Base-by-base conservation (phyloP, 2,888 invertebrate species). In the Branchipolynoe longqiensis region DNA sequence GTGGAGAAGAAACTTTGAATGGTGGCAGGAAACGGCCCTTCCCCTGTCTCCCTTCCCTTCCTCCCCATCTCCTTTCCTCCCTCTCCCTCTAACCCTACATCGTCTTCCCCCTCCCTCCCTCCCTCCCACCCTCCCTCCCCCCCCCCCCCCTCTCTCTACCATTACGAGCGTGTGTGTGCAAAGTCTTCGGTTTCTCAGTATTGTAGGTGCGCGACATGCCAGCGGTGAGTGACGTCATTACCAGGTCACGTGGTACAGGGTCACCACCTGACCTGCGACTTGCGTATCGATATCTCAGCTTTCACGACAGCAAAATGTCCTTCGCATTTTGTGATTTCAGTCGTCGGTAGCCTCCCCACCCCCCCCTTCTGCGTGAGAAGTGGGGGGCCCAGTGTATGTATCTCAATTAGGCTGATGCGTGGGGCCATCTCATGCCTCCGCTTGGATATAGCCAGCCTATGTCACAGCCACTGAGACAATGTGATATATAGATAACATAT, bases 251-350 rank as follows among this genome's bases (percentile, higher is more conserved):
- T 54, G 41, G 54, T 62, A 78, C 31, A 12, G 69, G 69, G n/a
- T 69, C 69, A 69, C n/a, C n/a, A n/a, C 69, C 69, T 69, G 31
- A 78, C 48, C 25, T 8, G 78, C 48, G 78, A 48, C 78, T 48
- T 78, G 33, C 78, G 48, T 54, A 78, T 33, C 78, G 54, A 78
- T 78, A 78, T 78, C 78, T 78, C 78, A 78, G 78, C 78, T 78
- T 78, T 78, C 78, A 78, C 41, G 78, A 78, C 78, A 78, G 78
- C 78, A 78, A 78, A 78, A 78, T 78, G 78, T 78, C 78, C 78
- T 78, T 78, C 78, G 48, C n/a, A 78, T 48, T 78, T 78, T 78
- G 78, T 78, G 78, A 78, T 78, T 78, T 78, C 78, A 78, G 48
- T 41, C 54, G 78, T 78, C 78, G 48, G 78, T 48, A 48, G 54